Evolutionary conservation across 30 jellyfish, hydroid and myxozoan genomes (phyloP), one percentile per base, ranked within the genome.

Genomic region (Rhopilema esculentum): DNA sequence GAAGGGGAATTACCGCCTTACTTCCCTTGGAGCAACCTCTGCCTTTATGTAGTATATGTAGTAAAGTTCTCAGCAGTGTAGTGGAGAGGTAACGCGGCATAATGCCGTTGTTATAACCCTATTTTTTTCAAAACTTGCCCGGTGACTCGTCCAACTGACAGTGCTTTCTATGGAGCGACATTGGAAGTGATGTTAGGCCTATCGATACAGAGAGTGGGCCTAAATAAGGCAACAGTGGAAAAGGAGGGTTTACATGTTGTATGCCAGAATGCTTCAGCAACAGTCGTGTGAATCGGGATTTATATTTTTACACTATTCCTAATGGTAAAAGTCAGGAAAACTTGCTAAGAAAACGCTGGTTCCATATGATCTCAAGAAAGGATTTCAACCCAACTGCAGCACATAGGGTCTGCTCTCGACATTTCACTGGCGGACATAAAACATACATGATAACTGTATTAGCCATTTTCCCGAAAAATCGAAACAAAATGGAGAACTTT

Each of bases 391-490:
- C 89, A 15, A 26, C 6, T 26, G 16, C 62, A 6, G 28, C 21
- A 9, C 89, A 78, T 25, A 52, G 89, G 20, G 86, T 78, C 8
- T 78, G 83, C 62, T 78, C 83, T 27, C 22, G 19, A 51, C 89
- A 50, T 78, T 78, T 78, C 0, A 15, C 86, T 49, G 89, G 89
- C 8, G 89, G 89, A 50, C 20, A 61, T 8, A 78, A 78, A 32
- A 78, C 89, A 8, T 78, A 78, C 61, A 49, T 78, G 86, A 49
- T 0, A 57, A 69, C 9, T 29, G 2, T 78, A 4, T 86, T 86
- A 17, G n/a, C 84, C 29, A 78, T 78, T 9, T 68, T 1, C 16
- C 89, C 89, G 51, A 78, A 78, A 61, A 40, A 2, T 40, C 9
- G 9, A 40, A 40, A 40, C 9, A 6, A 40, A 40, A 40, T 2